Base-by-base conservation (phyloP, 2,888 invertebrate species). In the Microctonus aethiopoides region DNA sequence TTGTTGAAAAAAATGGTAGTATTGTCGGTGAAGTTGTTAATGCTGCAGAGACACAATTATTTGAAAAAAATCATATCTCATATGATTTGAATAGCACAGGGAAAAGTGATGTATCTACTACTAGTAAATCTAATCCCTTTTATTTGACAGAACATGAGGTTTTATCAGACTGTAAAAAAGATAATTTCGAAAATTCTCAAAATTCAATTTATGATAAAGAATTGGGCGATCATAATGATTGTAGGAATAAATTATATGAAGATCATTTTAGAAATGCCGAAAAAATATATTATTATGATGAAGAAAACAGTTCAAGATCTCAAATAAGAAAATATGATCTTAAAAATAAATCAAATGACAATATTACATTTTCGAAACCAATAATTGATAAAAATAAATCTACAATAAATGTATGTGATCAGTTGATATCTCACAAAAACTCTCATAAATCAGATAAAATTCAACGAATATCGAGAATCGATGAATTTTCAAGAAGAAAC, bases 221-320 rank as follows among this genome's bases (percentile, higher is more conserved):
- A 62, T 16, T 10, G 13, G n/a, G 10, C 13, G 65, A 32, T 4
- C 68, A 68, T 24, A 64, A 20, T 1, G 20, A 20, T 3, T 59
- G 22, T 59, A 61, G 73, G 2, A 67, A 73, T 6, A 70, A 75
- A 67, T 62, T 67, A 2, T 75, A 80, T 57, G 78, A 80, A 24
- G 76, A 84, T 1, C 83, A 80, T 59, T 82, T 86, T 39, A 79
- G 78, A 34, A 81, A 86, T 39, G 81, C 73, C 0, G 84, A 86
- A 54, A 84, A 86, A 67, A 86, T 86, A 63, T 81, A 79, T 29
- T 80, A 77, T 62, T 69, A 84, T 13, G 79, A 70, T 1, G 70
- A 78, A n/a, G 81, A 82, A 1, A 80, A 82, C 7, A 62, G 70
- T 16, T 71, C 74, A 34, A 32, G 61, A 16, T 56, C 66, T 2